Percentiles rank a stretch among this genome's conserved stretches.
phyloP scores from a whole-genome alignment of 2,888 invertebrate species.

The Tinea pellionella region DNA sequence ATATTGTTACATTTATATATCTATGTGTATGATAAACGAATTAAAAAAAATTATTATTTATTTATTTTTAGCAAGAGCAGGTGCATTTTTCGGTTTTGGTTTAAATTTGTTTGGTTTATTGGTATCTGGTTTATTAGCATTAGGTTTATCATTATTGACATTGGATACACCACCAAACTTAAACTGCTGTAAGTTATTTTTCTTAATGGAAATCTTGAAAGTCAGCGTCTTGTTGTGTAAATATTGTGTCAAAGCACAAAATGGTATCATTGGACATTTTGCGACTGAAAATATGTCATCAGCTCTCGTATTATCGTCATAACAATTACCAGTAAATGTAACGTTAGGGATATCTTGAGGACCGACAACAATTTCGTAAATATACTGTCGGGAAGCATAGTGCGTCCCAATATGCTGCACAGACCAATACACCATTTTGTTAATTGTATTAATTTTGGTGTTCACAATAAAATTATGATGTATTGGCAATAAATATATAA shows the following conservation, averaged over 20 bases:
- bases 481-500: slow-evolving; percentile 35
- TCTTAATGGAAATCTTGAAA: slow-evolving; percentile 29
- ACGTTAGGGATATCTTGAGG: slow-evolving; percentile 43
- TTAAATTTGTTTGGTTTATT: no score
- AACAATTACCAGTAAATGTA: slow-evolving; percentile 47
- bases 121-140: no score
- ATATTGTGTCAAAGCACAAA: slow-evolving; percentile 37
- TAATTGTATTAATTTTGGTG: slow-evolving; percentile 45
- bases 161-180: not conserved
- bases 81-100: no score
- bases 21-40: no score
- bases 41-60: no score
- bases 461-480: slow-evolving; percentile 47
- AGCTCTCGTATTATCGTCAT: slow-evolving; percentile 42
- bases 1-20: no score
- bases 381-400: slow-evolving; percentile 38
- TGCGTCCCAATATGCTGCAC: slow-evolving; percentile 51
- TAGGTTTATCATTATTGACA: not conserved
- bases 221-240: slow-evolving; percentile 37
- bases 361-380: slow-evolving; percentile 47
- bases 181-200: not conserved
- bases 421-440: slow-evolving; percentile 49
- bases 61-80: no score
- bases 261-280: slow-evolving; percentile 45
- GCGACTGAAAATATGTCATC: slow-evolving; percentile 46